Evolutionary conservation across 1,140 invertebrate genomes (phyloP).

Genomic region (Cyclina sinensis): DNA sequence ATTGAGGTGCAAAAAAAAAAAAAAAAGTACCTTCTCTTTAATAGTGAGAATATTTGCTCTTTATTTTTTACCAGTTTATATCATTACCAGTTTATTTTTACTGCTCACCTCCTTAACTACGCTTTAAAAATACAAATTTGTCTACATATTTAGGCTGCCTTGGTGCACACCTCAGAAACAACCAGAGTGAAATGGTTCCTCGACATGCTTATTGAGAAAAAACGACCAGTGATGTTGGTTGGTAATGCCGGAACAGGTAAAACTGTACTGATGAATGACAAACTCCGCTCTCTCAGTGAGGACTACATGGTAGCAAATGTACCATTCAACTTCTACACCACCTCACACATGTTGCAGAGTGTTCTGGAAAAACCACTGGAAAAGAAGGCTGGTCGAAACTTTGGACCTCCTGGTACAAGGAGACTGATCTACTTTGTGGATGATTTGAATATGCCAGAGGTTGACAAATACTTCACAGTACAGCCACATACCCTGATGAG

Average conservation of each 20-base stretch:
- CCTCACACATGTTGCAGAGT: slow-evolving; percentile 98
- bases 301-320: slow-evolving; percentile 96
- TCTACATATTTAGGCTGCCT: slow-evolving; percentile 89
- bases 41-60: no score
- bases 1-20: no score
- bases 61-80: no score
- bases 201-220: slow-evolving; percentile 95
- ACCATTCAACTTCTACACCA: slow-evolving; percentile 98
- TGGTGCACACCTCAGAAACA: slow-evolving; percentile 98
- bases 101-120: no score
- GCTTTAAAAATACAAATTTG: no score
- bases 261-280: slow-evolving; percentile 91
- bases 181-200: slow-evolving; percentile 96
- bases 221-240: slow-evolving; percentile 97
- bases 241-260: slow-evolving; percentile 91
- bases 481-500: slow-evolving; percentile 98
- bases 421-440: slow-evolving; percentile 98
- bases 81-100: no score
- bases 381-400: slow-evolving; percentile 98
- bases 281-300: slow-evolving; percentile 93
- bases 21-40: no score
- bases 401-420: slow-evolving; percentile 97
- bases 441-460: slow-evolving; percentile 99
- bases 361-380: slow-evolving; percentile 98
- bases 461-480: slow-evolving; percentile 97